Percentiles rank a stretch among this genome's conserved stretches.
Conservation (phyloP, 2,888 invertebrate genomes). For the Yponomeuta sedellus region DNA sequence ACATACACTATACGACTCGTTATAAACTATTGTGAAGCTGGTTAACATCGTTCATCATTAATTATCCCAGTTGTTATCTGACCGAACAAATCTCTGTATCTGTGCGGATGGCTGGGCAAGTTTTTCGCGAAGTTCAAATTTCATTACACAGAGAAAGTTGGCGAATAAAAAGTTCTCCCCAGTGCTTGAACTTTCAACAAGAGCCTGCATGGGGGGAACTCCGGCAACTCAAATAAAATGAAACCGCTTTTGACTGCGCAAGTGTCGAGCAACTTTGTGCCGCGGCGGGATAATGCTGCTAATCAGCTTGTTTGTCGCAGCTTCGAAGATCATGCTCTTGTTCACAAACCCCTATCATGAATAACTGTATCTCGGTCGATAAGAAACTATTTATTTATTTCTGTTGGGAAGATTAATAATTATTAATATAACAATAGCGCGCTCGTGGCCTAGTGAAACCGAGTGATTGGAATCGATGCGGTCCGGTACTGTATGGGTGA, state of each 20-base stretch:
- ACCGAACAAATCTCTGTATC: neutral
- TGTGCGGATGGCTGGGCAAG: neutral
- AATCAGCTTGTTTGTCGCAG: neutral
- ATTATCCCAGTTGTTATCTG: neutral
- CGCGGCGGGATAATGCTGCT: neutral
- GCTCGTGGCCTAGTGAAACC: no score
- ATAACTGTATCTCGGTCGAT: no score
- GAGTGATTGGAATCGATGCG: no score
- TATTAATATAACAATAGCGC: no score
- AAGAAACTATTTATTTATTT: no score
- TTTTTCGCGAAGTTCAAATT: conserved; percentile 8
- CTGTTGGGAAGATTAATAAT: no score
- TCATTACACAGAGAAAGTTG: conserved; percentile 3
- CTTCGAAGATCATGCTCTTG: neutral
- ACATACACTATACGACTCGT: no score
- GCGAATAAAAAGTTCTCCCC: conserved; percentile 4
- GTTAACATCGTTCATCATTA: neutral
- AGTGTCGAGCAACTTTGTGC: conserved; percentile 1
- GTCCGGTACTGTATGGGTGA: no score
- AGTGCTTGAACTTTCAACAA: neutral
- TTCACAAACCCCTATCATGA: no score
- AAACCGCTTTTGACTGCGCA: conserved; percentile 1
- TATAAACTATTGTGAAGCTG: no score
- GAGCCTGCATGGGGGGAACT: neutral
- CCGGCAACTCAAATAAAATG: neutral